A percentile compares a stretch with the other conserved stretches of the same genome.
Conservation (phyloP, 2,113 vertebrate species). For the Malaclemys terrapin region DNA sequence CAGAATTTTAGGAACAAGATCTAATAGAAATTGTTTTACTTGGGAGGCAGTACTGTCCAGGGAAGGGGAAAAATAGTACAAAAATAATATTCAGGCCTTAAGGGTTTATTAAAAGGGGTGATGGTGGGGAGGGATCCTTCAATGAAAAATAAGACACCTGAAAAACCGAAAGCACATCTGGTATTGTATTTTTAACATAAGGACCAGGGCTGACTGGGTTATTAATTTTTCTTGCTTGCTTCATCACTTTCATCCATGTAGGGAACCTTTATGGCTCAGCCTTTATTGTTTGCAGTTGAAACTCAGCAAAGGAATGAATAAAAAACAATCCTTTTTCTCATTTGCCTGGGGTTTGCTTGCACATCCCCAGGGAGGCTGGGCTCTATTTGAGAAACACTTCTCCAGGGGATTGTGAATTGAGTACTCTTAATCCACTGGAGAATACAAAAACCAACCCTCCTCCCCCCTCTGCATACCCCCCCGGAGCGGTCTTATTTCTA, state of each 20-base stretch:
- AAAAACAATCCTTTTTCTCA: neutral
- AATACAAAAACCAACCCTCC: conserved; percentile 8
- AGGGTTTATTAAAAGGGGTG: neutral
- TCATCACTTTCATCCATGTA: neutral
- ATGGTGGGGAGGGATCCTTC: neutral
- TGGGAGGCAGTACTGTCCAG: rapidly evolving
- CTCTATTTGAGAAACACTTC: conserved; percentile 31
- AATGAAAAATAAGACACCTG: neutral
- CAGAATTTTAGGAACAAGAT: neutral
- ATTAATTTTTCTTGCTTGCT: neutral
- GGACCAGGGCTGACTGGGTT: neutral
- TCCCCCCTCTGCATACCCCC: neutral
- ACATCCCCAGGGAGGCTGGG: conserved; percentile 28
- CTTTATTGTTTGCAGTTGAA: conserved; percentile 6
- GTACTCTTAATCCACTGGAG: conserved; percentile 58
- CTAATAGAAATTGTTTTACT: neutral
- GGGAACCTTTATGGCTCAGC: conserved; percentile 12
- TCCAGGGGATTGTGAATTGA: conserved; percentile 36
- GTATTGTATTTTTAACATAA: neutral
- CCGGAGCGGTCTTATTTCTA: conserved; percentile 41
- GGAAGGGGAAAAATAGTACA: neutral
- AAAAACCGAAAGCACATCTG: neutral
- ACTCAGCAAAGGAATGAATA: neutral
- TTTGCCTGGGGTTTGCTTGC: neutral
- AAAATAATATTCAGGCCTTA: neutral